A percentile compares a stretch with the other conserved stretches of the same genome.
These are phyloP conservation scores for Homalodisca vitripennis DNA, from an alignment of 1,140 invertebrate genomes.

Conservation along the genomic window DNA sequence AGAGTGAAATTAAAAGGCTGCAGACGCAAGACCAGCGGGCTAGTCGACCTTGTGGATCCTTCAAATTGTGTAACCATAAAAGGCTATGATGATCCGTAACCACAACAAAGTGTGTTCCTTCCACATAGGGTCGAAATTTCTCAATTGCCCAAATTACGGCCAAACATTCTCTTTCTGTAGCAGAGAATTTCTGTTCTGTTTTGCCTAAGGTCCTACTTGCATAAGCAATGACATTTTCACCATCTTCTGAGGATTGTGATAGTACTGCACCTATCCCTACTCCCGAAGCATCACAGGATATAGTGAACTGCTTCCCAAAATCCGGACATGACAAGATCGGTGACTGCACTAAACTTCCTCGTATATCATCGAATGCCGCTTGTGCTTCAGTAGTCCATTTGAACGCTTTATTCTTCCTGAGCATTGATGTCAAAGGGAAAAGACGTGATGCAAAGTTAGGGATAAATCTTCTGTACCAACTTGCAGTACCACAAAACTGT, in stretches of 20 bases:
- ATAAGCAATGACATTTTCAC: constrained; percentile 44
- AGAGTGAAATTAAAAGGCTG: constrained; percentile 43
- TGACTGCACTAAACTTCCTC: constrained; percentile 30
- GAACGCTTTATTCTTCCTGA: background rate
- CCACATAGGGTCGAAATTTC: constrained; percentile 44
- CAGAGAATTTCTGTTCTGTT: background rate
- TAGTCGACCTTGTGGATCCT: constrained; percentile 41
- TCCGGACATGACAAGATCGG: background rate
- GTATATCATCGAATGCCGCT: background rate
- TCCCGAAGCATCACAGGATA: constrained; percentile 26
- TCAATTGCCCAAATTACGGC: constrained; percentile 34
- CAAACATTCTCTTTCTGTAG: background rate
- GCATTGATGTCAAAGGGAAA: background rate
- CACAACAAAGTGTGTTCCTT: constrained; percentile 35
- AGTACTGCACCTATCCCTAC: constrained; percentile 45
- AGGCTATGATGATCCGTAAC: constrained; percentile 42
- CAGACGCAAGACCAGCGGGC: constrained; percentile 41
- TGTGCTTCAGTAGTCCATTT: background rate
- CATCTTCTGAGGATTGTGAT: constrained; percentile 21
- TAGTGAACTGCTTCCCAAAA: background rate
- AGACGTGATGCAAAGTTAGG: background rate
- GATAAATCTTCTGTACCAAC: constrained; percentile 29
- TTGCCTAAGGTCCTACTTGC: background rate
- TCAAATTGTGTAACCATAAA: constrained; percentile 40
- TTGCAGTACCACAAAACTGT: background rate